Evolutionary conservation across 2,888 invertebrate species (phyloP).

Genomic region (Fissipunctia ypsillon): DNA sequence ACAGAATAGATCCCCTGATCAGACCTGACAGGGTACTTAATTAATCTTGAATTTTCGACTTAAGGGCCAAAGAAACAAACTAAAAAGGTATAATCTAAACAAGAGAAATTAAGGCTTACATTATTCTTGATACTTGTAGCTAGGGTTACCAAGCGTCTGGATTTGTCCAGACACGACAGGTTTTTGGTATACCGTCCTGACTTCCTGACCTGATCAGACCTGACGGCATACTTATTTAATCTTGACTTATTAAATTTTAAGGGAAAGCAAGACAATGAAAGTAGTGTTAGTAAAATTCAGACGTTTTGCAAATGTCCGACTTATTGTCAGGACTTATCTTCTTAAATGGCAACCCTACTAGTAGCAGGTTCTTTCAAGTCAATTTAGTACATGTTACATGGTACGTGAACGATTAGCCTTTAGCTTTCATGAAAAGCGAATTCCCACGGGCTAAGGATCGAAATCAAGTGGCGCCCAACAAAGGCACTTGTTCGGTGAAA

Average conservation of each 20-base stretch:
- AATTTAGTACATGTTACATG: conserved; percentile 30
- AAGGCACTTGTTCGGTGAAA: conserved; percentile 73
- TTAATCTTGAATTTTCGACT: background rate
- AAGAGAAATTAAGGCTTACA: no score
- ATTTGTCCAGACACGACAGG: no score
- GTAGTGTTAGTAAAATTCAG: background rate
- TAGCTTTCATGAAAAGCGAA: conserved; percentile 56
- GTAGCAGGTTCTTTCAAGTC: conserved; percentile 7
- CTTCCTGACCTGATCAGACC: no score
- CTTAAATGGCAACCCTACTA: background rate
- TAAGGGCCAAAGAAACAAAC: background rate
- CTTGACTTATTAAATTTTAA: no score
- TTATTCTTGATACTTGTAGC: no score
- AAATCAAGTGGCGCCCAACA: conserved; percentile 75
- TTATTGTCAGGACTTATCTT: background rate
- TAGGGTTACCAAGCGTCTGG: no score
- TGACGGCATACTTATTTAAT: no score
- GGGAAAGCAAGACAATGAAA: background rate
- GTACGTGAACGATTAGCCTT: conserved; percentile 63
- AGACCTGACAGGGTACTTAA: background rate
- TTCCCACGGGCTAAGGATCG: conserved; percentile 68
- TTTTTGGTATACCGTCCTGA: no score
- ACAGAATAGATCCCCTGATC: no score
- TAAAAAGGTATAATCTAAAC: background rate
- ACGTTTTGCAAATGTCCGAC: background rate